Conservation (phyloP, 2,797 vertebrate species). For the Leucoraja ocellata region DNA sequence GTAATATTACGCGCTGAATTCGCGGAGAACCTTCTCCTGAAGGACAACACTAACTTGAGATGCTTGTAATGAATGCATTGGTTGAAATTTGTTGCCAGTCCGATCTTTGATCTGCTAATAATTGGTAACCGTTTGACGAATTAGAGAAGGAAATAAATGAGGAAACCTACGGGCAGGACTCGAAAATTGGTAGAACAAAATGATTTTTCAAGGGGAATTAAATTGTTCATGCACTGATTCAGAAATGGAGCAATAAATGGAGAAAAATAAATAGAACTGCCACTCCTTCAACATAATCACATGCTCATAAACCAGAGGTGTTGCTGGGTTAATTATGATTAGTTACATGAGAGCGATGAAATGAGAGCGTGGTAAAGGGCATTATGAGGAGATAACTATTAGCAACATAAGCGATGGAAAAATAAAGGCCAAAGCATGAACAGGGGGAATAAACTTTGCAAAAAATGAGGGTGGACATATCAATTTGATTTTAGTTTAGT, state of each 20-base stretch:
- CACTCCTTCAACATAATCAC: background rate
- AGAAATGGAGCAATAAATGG: background rate
- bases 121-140: background rate
- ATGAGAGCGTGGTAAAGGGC: background rate
- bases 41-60: background rate
- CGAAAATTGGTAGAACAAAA: background rate
- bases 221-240: background rate
- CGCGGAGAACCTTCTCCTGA: background rate
- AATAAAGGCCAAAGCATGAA: background rate
- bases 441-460: background rate
- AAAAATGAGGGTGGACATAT: background rate
- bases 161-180: background rate
- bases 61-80: background rate
- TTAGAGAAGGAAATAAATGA: background rate
- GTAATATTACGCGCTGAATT: background rate
- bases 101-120: background rate
- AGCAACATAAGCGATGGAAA: background rate
- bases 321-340: background rate
- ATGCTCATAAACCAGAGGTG: background rate
- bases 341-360: no score
- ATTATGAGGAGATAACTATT: background rate
- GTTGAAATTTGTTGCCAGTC: background rate
- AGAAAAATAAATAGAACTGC: background rate
- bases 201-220: background rate
- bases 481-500: background rate